These are phyloP conservation scores for Poeciliopsis occidentalis DNA, from an alignment of 2,113 vertebrate species.

Conservation along the genomic window DNA sequence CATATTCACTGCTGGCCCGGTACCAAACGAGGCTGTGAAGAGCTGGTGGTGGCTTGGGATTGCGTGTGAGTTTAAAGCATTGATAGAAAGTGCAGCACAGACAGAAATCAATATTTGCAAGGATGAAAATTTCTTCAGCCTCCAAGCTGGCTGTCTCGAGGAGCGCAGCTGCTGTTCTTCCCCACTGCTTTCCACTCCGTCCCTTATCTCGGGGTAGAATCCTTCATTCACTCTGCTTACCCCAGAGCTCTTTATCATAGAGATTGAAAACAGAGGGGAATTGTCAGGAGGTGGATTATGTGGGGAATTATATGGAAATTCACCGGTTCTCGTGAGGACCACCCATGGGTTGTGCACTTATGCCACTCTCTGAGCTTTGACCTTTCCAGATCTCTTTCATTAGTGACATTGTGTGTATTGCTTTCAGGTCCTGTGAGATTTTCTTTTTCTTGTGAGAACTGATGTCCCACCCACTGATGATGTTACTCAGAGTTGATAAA, in stretches of 20 bases:
- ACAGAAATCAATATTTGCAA: constrained; percentile 76
- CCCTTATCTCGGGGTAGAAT: constrained; percentile 65
- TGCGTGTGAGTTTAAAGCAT: constrained; percentile 54
- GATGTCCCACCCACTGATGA: constrained; percentile 49
- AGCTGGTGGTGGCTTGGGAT: constrained; percentile 21
- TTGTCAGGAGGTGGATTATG: constrained; percentile 30
- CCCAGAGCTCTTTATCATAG: constrained; percentile 60
- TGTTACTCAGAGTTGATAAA: constrained; percentile 66
- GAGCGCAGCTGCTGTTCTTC: constrained; percentile 53
- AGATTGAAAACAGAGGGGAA: constrained; percentile 61
- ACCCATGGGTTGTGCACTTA: constrained; percentile 22
- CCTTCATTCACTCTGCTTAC: constrained; percentile 52
- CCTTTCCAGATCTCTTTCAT: constrained; percentile 70
- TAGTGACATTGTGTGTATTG: constrained; percentile 43
- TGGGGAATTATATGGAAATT: constrained; percentile 25
- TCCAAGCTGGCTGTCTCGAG: constrained; percentile 59
- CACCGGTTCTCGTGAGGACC: background rate
- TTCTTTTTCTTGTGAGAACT: constrained; percentile 40
- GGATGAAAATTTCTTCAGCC: constrained; percentile 66
- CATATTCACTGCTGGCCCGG: constrained; percentile 43
- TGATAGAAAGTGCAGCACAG: constrained; percentile 66
- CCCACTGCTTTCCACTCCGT: constrained; percentile 47
- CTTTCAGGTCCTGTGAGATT: constrained; percentile 39
- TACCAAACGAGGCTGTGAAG: constrained; percentile 38
- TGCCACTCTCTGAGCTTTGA: constrained; percentile 38